A percentile compares a stretch with the other conserved stretches of the same genome.
Evolutionary conservation across 2,113 vertebrate species (phyloP).

Genomic region (Cephalopterus ornatus): DNA sequence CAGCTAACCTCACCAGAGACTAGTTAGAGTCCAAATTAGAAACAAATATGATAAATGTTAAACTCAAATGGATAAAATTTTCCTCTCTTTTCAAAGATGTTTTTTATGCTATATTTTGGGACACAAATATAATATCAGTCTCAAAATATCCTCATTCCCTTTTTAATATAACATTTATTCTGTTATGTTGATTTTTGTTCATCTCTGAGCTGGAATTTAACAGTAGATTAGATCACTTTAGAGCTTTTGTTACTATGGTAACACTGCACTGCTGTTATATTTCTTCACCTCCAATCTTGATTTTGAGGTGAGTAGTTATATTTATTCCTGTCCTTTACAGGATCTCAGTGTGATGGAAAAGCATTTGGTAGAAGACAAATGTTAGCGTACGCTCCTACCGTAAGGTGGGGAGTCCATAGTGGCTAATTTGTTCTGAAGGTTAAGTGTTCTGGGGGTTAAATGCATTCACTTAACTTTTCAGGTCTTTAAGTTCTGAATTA

Average conservation of each 20-base stretch:
- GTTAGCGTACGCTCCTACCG: neutral
- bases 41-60: neutral
- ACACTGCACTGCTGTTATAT: conserved; percentile 48
- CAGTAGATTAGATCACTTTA: conserved; percentile 74
- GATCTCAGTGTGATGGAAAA: conserved; percentile 38
- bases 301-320: conserved; percentile 62
- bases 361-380: conserved; percentile 19
- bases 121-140: conserved; percentile 5
- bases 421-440: neutral
- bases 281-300: conserved; percentile 67
- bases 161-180: conserved; percentile 50
- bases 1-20: neutral
- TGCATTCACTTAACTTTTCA: neutral
- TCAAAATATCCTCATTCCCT: conserved; percentile 22
- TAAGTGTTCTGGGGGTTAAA: neutral
- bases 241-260: conserved; percentile 74
- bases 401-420: neutral
- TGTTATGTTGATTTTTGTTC: conserved; percentile 67
- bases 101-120: neutral
- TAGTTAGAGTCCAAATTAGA: neutral
- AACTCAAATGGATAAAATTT: neutral
- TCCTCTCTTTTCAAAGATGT: neutral
- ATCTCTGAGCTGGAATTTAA: conserved; percentile 69
- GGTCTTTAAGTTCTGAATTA: neutral
- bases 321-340: conserved; percentile 63